Evolutionary conservation across 2,113 vertebrate genomes (phyloP).

Genomic region (Semicossyphus pulcher): DNA sequence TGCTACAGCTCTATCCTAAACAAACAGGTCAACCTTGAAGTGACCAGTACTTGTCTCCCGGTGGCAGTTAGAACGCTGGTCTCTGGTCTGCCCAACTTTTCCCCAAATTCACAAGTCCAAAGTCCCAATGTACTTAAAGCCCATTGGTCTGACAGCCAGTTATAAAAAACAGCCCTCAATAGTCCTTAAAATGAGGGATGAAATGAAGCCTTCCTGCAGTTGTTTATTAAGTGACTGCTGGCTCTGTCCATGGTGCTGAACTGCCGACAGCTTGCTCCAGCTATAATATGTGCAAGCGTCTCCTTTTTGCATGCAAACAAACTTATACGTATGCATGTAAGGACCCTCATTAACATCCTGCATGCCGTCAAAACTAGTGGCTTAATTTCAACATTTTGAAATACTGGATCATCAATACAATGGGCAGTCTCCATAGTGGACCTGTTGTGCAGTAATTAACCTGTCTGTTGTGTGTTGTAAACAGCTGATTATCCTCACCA

Average conservation of each 20-base stretch:
- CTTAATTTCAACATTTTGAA: background rate
- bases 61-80: too few relatives aligned
- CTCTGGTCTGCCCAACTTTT: too few relatives aligned
- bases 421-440: background rate
- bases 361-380: background rate
- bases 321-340: too few relatives aligned
- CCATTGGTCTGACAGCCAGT: too few relatives aligned
- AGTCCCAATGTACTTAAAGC: too few relatives aligned
- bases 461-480: constrained; percentile 13
- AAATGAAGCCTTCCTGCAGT: background rate
- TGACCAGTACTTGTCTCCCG: too few relatives aligned
- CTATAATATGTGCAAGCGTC: background rate
- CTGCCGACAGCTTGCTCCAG: background rate
- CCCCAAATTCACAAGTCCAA: too few relatives aligned
- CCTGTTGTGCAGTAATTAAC: constrained; percentile 19
- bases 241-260: background rate
- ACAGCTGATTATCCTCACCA: constrained; percentile 34
- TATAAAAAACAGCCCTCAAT: too few relatives aligned
- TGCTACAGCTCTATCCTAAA: too few relatives aligned
- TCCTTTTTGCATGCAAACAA: too few relatives aligned
- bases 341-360: background rate
- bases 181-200: background rate
- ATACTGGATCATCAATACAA: background rate
- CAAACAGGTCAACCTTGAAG: too few relatives aligned
- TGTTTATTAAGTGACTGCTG: background rate